Base-by-base conservation (phyloP, 2,888 invertebrate genomes). In the Sphecodes monilicornis region DNA sequence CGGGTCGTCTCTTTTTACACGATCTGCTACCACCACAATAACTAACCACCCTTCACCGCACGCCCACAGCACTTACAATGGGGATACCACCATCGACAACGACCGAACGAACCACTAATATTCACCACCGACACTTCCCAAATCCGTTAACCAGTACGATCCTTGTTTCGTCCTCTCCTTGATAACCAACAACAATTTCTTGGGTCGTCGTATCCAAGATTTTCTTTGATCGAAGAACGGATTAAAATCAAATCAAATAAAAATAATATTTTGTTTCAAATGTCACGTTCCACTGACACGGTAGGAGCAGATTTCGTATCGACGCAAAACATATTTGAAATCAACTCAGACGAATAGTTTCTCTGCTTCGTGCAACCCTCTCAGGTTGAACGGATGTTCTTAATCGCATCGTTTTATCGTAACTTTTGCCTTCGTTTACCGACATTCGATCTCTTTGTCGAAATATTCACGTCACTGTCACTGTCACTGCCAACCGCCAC, bases 361-460 rank as follows among this genome's bases (percentile, higher is more conserved):
- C 75, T 22, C 70, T 79, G 64, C 36, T 84, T 66, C 80, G 68
- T 46, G 79, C 76, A 32, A 80, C 39, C 57, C 77, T 80, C 85
- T 66, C 57, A 13, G 57, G 36, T 3, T 72, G 76, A 32, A 68
- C 73, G 32, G 41, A 72, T 64, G 81, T 82, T 79, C 80, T 86
- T 41, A 72, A 76, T 78, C 81, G 84, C 87, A 84, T 78, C 74
- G 76, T 89, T 41, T 73, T 75, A 71, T 66, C n/a, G 41, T 78
- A 18, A 22, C 50, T 39, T 66, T 70, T 43, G 13, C 32, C 84
- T 64, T 82, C 46, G 75, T 71, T 77, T 70, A 71, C 75, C 77
- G 87, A 86, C 87, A 89, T 89, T 88, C 84, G 89, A 75, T 76
- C 41, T 66, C 50, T 41, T 39, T 43, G 13, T 22, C 22, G 84